Percentiles rank a stretch among this genome's conserved stretches.
These are phyloP conservation scores for Myocastor coypus DNA, from an alignment of 2,113 vertebrate species.

Conservation along the genomic window DNA sequence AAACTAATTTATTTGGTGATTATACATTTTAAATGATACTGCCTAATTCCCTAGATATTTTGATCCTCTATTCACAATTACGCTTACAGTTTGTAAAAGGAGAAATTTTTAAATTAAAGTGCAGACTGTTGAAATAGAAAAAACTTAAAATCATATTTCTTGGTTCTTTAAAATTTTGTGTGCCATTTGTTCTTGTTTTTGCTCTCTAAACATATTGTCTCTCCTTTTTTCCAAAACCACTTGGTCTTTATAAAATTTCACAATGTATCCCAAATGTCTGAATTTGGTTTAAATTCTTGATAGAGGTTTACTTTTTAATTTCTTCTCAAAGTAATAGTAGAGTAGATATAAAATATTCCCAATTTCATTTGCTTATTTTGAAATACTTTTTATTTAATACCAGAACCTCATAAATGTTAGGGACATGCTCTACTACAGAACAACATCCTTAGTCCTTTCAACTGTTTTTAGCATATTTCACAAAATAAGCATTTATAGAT, in stretches of 20 bases:
- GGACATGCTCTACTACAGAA: not conserved
- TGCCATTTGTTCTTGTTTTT: not conserved
- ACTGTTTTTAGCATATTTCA: not conserved
- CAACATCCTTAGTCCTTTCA: not conserved
- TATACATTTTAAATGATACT: conserved; percentile 39
- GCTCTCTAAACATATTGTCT: not conserved
- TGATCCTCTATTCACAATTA: not conserved
- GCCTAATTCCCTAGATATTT: conserved; percentile 44
- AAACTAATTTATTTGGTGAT: not conserved
- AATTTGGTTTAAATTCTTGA: conserved; percentile 30
- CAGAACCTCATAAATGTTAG: not conserved
- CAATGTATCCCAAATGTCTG: not conserved
- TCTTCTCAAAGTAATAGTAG: not conserved
- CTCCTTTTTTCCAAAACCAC: conserved; percentile 6
- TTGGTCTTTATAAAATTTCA: not conserved
- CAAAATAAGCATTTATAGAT: not conserved
- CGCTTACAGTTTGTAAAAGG: conserved; percentile 48
- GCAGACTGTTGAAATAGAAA: not conserved
- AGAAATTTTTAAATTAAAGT: not conserved
- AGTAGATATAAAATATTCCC: not conserved
- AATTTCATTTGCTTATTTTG: not conserved
- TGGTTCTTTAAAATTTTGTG: not conserved
- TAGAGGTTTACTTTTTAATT: conserved; percentile 7
- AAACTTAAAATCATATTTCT: conserved; percentile 13
- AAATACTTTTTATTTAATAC: not conserved